Conservation (phyloP, 1,140 invertebrate species). For the Globodera rostochiensis region DNA sequence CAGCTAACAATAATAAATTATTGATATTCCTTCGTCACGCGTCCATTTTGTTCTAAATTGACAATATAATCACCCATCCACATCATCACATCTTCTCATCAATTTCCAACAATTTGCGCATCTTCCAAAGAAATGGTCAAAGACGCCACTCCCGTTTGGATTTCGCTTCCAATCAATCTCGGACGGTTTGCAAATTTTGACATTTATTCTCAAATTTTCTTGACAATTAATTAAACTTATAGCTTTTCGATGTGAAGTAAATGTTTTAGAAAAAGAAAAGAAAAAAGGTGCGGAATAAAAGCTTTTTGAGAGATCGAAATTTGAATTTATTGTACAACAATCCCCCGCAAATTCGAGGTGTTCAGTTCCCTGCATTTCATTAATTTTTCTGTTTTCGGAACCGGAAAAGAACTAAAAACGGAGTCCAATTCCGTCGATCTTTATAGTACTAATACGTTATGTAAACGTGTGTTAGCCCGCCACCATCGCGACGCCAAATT, state of each 20-base stretch:
- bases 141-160: constrained; percentile 28
- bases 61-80: neutral
- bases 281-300: no score
- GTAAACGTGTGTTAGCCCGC: no score
- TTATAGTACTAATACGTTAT: no score
- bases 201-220: neutral
- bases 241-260: neutral
- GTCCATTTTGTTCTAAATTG: neutral
- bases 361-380: no score
- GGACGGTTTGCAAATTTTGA: constrained; percentile 9
- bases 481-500: no score
- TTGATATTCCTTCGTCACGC: neutral
- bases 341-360: no score
- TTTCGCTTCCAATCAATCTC: constrained; percentile 33
- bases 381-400: no score
- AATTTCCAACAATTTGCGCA: neutral
- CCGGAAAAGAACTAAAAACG: no score
- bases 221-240: neutral
- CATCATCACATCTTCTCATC: neutral
- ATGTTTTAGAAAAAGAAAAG: neutral
- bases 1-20: no score
- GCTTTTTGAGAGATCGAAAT: no score
- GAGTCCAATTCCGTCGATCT: no score
- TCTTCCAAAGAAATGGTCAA: constrained; percentile 26
- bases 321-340: no score